phyloP scores from a whole-genome alignment of 2,797 vertebrate genomes.

The Aldrovandia affinis region DNA sequence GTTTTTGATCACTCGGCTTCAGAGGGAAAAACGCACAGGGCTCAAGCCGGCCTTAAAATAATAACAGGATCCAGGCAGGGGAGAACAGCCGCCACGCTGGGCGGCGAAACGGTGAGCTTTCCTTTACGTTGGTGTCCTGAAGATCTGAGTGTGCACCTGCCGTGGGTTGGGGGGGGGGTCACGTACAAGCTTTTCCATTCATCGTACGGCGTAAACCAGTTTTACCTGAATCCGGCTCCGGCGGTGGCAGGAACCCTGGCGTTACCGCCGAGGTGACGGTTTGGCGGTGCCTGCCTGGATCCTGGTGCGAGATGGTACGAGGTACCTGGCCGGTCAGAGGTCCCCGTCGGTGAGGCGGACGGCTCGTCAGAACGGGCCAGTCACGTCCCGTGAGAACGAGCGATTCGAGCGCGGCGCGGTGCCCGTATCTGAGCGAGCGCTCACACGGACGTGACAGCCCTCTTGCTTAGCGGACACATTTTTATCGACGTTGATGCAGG shows the following conservation, averaged over 20 bases:
- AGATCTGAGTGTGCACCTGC: not conserved
- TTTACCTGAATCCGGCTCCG: slow-evolving; percentile 18
- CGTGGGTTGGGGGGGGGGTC: not conserved
- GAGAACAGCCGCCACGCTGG: too few species aligned
- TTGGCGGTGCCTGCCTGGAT: not conserved
- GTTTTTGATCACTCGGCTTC: not conserved
- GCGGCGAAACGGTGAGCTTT: too few species aligned
- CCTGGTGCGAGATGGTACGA: not conserved
- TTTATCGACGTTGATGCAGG: not conserved
- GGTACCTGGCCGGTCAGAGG: not conserved
- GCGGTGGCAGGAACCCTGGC: not conserved
- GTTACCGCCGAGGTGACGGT: too few species aligned
- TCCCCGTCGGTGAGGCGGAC: not conserved
- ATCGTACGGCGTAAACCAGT: not conserved
- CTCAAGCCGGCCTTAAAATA: not conserved
- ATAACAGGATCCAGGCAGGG: not conserved
- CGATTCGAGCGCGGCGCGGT: too few species aligned
- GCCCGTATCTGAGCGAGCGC: not conserved
- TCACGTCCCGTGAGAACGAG: not conserved
- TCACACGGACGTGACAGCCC: not conserved
- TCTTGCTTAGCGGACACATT: not conserved
- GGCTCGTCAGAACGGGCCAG: not conserved
- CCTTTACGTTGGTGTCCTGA: too few species aligned
- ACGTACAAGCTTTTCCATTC: not conserved
- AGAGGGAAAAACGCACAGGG: not conserved